Evolutionary conservation across 2,113 vertebrate species (phyloP), one percentile per base, ranked within the genome.

Genomic region (Bujurquina vittata): DNA sequence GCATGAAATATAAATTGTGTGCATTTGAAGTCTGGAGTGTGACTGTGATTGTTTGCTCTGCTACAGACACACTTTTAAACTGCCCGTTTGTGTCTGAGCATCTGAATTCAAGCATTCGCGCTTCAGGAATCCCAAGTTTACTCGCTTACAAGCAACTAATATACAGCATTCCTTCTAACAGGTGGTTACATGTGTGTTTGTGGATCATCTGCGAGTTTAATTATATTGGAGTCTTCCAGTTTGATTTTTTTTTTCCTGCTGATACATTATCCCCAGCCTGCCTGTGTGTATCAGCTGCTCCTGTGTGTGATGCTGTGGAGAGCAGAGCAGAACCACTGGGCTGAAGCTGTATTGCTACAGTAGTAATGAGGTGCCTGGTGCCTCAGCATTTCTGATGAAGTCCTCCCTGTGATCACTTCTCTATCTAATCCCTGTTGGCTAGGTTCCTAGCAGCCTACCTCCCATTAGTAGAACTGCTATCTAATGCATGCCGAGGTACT

Each of bases 311-410:
- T 61, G 84, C 88, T 87, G 80, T 65, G 76, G 49, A 84, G 81
- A 86, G 81, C 52, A 81, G 75, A 78, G 79, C 60, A 35, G 79
- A 88, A 87, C 76, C 87, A 79, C 75, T 88, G 88, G 65, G 83
- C 88, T 86, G 75, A 73, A 65, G 85, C 85, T 80, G 77, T 69
- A 78, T 87, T 88, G 77, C 90, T 87, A 79, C 85, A 80, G 87
- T 89, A 61, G 87, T 93, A 95, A 95, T 93, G 92, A 93, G 92
- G 87, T 88, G 88, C 89, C 89, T 89, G 84, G 92, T 92, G 88
- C 89, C 82, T 93, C 84, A 84, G 93, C 91, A 86, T 92, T 93
- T 91, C 84, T 91, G 90, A 94, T 93, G 90, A 93, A 93, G 91
- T 88, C 92, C 85, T 91, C 77, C 86, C 89, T 93, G 87, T 95